A percentile compares a stretch with the other conserved stretches of the same genome.
Conservation (phyloP, 2,797 vertebrate genomes). For the Molossus alvarezi region DNA sequence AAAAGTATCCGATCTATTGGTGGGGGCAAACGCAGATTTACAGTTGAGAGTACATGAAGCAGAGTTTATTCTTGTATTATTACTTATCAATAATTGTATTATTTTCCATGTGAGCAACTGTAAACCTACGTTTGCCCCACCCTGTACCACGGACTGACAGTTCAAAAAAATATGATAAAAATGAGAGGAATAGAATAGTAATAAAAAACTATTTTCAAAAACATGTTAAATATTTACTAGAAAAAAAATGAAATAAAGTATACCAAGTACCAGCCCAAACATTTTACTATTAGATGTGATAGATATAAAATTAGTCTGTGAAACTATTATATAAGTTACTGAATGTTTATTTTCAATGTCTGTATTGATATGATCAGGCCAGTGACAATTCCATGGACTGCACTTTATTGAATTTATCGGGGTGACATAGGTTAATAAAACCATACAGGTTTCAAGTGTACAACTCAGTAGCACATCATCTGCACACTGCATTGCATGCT, state of each 20-base stretch:
- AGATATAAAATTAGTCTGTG: neutral
- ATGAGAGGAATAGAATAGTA: neutral
- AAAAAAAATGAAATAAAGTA: constrained; percentile 14
- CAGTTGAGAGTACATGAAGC: neutral
- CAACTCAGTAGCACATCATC: neutral
- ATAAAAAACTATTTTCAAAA: neutral
- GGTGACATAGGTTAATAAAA: neutral
- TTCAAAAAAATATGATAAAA: neutral
- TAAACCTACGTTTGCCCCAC: neutral
- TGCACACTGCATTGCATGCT: neutral
- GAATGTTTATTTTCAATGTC: constrained; percentile 17
- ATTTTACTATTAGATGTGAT: constrained; percentile 3
- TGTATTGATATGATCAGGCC: neutral
- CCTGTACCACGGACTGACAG: neutral
- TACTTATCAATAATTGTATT: neutral
- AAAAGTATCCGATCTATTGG: too few relatives aligned
- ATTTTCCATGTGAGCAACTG: neutral
- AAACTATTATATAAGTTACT: neutral
- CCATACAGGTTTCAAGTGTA: neutral
- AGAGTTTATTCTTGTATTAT: neutral
- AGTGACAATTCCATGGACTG: neutral
- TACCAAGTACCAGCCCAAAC: neutral
- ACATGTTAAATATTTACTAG: constrained; percentile 14
- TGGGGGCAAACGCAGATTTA: neutral
- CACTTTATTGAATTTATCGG: neutral